Evolutionary conservation across 2,888 invertebrate genomes (phyloP), one percentile per base, ranked within the genome.

Genomic region (Rhaphigaster nebulosa): DNA sequence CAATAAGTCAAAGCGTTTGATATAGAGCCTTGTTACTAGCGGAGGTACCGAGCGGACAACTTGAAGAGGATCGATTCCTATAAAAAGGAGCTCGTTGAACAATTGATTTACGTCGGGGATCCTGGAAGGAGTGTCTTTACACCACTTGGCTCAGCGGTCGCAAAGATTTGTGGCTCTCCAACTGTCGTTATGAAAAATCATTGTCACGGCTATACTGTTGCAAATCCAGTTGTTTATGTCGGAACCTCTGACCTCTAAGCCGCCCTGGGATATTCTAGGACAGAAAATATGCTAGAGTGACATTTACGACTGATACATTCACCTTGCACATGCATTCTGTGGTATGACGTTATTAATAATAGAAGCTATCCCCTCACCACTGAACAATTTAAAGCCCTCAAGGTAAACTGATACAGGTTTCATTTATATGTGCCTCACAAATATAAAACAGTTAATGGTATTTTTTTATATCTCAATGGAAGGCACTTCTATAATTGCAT

Each of bases 51-150:
- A 26, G 45, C 45, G 45, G 84, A 13, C 45, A 84, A 45, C 84
- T 84, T 45, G 84, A 45, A 10, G 8, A 12, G 80, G 84, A 84
- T 84, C 84, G 45, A 84, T 84, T 50, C 45, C 84, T 84, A 84
- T 84, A 84, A 84, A 84, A 84, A 84, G 45, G n/a, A 84, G 26
- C 84, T 84, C 84, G 45, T 84, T 84, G n/a, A 41, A 84, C 45
- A 84, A 84, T 84, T 84, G 84, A 84, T 84, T 84, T 84, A 84
- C 41, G 45, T 15, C 84, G 15, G 45, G 8, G n/a, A 84, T 45
- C 23, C n/a, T 84, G 41, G 26, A 45, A 45, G 84, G 15, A 45
- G 41, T 80, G 41, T 26, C 80, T 76, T 38, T 38, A 20, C 76
- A 38, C 18, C 76, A 34, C 38, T 76, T 23, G 38, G 20, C 1